A percentile compares a stretch with the other conserved stretches of the same genome.
Evolutionary conservation across 2,113 vertebrate species (phyloP).

Genomic region (Leucopsar rothschildi): DNA sequence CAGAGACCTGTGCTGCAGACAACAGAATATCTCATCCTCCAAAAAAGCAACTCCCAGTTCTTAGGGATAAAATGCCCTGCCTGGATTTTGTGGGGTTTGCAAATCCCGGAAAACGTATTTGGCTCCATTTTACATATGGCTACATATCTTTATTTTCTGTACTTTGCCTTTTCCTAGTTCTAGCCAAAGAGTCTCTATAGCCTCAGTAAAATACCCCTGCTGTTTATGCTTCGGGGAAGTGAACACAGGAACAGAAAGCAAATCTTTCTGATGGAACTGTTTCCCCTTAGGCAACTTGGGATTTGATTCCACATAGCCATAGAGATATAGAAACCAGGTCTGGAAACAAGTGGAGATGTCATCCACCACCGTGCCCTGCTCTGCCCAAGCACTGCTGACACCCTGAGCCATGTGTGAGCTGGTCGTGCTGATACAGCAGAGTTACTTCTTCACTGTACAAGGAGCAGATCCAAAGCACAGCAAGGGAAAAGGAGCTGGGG

Average conservation of each 20-base stretch:
- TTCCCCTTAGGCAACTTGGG: neutral
- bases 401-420: too few species aligned
- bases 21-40: neutral
- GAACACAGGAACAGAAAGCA: fast-evolving
- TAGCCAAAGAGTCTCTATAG: neutral
- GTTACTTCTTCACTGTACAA: neutral
- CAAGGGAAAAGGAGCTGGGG: neutral
- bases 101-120: neutral
- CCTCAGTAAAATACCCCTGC: neutral
- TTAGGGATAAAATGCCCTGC: neutral
- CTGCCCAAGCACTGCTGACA: neutral
- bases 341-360: neutral
- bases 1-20: neutral
- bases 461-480: neutral
- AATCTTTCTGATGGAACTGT: neutral
- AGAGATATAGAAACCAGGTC: neutral
- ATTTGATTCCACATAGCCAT: neutral
- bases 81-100: neutral
- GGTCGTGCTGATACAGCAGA: too few species aligned
- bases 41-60: neutral
- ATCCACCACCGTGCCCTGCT: neutral
- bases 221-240: neutral
- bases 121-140: neutral
- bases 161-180: neutral
- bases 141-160: neutral